Conservation (phyloP, 2,888 invertebrate genomes). For the Erebia epiphron region DNA sequence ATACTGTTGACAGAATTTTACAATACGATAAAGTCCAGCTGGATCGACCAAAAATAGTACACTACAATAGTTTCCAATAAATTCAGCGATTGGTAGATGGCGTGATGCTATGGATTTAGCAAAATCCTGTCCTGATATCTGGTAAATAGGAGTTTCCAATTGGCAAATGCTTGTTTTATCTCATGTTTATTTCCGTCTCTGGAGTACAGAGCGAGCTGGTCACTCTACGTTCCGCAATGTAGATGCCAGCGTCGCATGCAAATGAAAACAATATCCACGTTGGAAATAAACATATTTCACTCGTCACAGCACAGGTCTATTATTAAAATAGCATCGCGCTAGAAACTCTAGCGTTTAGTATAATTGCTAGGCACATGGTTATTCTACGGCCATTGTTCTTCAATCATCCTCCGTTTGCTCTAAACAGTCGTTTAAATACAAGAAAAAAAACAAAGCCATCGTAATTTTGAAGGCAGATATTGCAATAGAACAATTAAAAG, state of each 20-base stretch:
- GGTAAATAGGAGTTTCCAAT: not conserved
- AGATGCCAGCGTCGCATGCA: slow-evolving; percentile 43
- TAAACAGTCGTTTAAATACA: not conserved
- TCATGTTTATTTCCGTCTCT: slow-evolving; percentile 8
- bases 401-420: not conserved
- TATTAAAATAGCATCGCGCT: slow-evolving; percentile 23
- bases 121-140: not conserved
- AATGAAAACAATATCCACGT: slow-evolving; percentile 47
- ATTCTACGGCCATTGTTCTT: slow-evolving; percentile 7
- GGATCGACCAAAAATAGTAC: no score
- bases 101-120: not conserved
- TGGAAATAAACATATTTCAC: slow-evolving; percentile 37
- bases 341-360: slow-evolving; percentile 15
- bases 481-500: no score
- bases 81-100: not conserved
- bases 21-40: no score
- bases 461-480: not conserved
- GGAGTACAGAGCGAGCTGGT: slow-evolving; percentile 25
- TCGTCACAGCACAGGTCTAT: slow-evolving; percentile 21
- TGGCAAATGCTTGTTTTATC: not conserved
- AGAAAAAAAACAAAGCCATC: not conserved
- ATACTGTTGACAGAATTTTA: no score
- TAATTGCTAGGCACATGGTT: slow-evolving; percentile 11
- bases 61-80: not conserved
- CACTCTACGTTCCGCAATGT: slow-evolving; percentile 42